A percentile compares a stretch with the other conserved stretches of the same genome.
Conservation (phyloP, 2,888 invertebrate species). For the Salticus scenicus region DNA sequence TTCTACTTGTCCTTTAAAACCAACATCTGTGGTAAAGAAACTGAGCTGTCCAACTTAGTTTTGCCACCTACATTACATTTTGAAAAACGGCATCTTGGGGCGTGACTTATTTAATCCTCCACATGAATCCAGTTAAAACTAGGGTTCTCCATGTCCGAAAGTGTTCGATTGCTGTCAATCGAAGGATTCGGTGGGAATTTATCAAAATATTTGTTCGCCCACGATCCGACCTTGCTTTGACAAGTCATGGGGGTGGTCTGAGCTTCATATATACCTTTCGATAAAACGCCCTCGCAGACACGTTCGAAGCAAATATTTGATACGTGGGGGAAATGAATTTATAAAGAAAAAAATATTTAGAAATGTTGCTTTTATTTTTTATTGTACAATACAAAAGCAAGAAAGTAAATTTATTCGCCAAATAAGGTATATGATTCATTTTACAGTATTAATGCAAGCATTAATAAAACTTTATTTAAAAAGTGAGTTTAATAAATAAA, state of each 20-base stretch:
- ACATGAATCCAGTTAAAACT: slow-evolving; percentile 41
- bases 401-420: too few species aligned
- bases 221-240: slow-evolving; percentile 39
- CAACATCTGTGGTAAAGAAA: background rate
- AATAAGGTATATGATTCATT: too few species aligned
- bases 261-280: background rate
- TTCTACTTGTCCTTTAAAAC: background rate
- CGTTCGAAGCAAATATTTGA: background rate
- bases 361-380: too few species aligned
- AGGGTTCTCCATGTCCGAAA: slow-evolving; percentile 38
- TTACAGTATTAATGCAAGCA: too few species aligned
- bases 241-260: background rate
- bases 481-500: too few species aligned
- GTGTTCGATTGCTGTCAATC: slow-evolving; percentile 41
- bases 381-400: too few species aligned
- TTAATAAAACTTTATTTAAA: too few species aligned
- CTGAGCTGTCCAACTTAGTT: slow-evolving; percentile 10
- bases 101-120: background rate
- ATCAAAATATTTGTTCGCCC: slow-evolving; percentile 67
- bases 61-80: slow-evolving; percentile 28
- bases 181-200: slow-evolving; percentile 32
- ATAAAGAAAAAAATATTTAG: too few species aligned
- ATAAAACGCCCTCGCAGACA: background rate
- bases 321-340: background rate
- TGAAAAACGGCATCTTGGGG: background rate